phyloP scores from a whole-genome alignment of 2,113 vertebrate species.

The Numida meleagris region DNA sequence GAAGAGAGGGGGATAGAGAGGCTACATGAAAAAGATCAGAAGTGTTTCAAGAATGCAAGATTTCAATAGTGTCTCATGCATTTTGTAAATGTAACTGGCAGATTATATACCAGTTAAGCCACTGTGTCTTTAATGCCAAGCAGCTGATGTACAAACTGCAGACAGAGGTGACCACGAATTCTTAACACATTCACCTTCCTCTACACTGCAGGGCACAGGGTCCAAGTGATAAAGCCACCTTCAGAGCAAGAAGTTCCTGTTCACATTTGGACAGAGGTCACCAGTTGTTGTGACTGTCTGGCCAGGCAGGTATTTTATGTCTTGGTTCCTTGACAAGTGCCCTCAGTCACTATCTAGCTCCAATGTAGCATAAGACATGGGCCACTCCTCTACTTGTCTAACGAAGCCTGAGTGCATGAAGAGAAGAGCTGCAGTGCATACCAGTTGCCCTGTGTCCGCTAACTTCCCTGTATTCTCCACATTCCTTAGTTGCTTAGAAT shows the following conservation, averaged over 20 bases:
- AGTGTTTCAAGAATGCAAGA: background rate
- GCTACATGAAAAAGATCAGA: background rate
- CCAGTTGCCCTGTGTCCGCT: background rate
- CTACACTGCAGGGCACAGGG: fast-evolving
- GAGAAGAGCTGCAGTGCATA: background rate
- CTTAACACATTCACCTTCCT: background rate
- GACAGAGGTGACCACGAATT: background rate
- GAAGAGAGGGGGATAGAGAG: background rate
- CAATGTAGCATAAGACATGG: fast-evolving
- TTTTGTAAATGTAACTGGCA: constrained; percentile 4
- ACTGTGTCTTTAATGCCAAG: background rate
- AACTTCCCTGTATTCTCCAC: too few species aligned
- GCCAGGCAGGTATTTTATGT: fast-evolving
- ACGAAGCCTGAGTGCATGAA: background rate
- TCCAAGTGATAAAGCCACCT: background rate
- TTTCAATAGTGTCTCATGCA: background rate
- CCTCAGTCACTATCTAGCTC: background rate
- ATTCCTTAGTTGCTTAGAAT: too few species aligned
- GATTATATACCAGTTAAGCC: background rate
- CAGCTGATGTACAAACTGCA: background rate
- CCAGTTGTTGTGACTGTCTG: background rate
- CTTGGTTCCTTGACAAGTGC: too few species aligned
- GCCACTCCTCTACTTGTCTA: fast-evolving
- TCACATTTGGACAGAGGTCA: fast-evolving
- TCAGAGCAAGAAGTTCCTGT: background rate